These are phyloP conservation scores for Thryonomys swinderianus DNA, from an alignment of 2,113 vertebrate genomes.

Conservation along the genomic window DNA sequence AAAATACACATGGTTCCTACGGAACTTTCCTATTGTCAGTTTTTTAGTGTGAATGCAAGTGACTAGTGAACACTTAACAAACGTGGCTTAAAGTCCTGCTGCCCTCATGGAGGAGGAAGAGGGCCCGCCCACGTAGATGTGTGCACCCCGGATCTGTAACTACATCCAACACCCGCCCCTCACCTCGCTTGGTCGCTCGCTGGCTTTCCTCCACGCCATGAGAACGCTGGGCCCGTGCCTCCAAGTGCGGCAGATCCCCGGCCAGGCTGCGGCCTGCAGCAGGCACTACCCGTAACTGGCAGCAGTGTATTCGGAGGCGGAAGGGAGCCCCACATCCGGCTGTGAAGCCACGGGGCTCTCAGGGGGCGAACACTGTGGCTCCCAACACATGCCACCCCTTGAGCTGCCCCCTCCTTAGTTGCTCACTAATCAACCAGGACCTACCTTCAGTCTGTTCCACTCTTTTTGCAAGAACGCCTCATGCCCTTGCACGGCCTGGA, in stretches of 20 bases:
- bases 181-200: slow-evolving; percentile 72
- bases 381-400: no score
- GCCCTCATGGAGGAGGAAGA: slow-evolving; percentile 84
- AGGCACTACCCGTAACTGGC: no score
- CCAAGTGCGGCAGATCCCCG: slow-evolving; percentile 64
- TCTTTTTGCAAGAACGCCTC: no score
- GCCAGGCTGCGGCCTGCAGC: no score
- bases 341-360: no score
- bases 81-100: slow-evolving; percentile 86
- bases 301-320: no score
- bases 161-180: slow-evolving; percentile 83
- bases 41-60: slow-evolving; percentile 86
- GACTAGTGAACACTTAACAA: slow-evolving; percentile 85
- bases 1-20: slow-evolving; percentile 89
- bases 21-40: slow-evolving; percentile 69
- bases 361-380: no score
- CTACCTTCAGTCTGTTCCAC: no score
- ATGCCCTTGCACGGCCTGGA: no score
- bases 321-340: no score
- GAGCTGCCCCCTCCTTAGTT: no score
- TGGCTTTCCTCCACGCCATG: slow-evolving; percentile 75
- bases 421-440: no score
- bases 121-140: slow-evolving; percentile 81
- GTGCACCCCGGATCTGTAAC: slow-evolving; percentile 76
- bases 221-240: slow-evolving; percentile 85